A percentile compares a stretch with the other conserved stretches of the same genome.
Conservation (phyloP, 2,113 vertebrate genomes). For the Clinocottus analis region DNA sequence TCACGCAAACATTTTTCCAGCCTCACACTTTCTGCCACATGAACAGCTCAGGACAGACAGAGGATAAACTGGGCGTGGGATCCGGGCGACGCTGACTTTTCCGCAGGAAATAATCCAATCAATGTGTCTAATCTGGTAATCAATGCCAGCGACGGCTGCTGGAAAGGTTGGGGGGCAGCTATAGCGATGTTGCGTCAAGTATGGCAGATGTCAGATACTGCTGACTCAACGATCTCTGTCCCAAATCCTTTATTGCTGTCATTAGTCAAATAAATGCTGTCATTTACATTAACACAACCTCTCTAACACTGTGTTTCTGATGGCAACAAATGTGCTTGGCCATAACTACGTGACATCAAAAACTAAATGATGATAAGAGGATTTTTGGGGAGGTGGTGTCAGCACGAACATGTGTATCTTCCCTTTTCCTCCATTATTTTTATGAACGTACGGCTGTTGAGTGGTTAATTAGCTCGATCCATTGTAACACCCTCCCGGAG, state of each 20-base stretch:
- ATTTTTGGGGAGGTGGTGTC: constrained; percentile 54
- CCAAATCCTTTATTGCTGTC: constrained; percentile 70
- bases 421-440: constrained; percentile 25
- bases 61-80: constrained; percentile 68
- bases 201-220: constrained; percentile 72
- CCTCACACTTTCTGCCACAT: constrained; percentile 22
- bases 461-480: constrained; percentile 91
- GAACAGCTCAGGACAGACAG: constrained; percentile 37
- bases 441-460: constrained; percentile 49
- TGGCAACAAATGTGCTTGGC: background rate
- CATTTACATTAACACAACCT: constrained; percentile 67
- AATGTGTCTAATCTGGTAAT: constrained; percentile 85
- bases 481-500: constrained; percentile 87
- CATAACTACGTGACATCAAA: constrained; percentile 18
- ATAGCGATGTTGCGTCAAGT: constrained; percentile 72
- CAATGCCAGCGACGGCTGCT: constrained; percentile 73
- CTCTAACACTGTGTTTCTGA: background rate
- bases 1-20: background rate
- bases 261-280: constrained; percentile 62
- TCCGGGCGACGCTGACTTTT: constrained; percentile 74
- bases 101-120: constrained; percentile 83
- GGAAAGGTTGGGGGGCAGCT: constrained; percentile 46
- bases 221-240: constrained; percentile 74
- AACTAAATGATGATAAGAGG: constrained; percentile 62
- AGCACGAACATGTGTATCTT: constrained; percentile 1